phyloP scores from a whole-genome alignment of 2,113 vertebrate genomes.

The Myiagra hebetior region DNA sequence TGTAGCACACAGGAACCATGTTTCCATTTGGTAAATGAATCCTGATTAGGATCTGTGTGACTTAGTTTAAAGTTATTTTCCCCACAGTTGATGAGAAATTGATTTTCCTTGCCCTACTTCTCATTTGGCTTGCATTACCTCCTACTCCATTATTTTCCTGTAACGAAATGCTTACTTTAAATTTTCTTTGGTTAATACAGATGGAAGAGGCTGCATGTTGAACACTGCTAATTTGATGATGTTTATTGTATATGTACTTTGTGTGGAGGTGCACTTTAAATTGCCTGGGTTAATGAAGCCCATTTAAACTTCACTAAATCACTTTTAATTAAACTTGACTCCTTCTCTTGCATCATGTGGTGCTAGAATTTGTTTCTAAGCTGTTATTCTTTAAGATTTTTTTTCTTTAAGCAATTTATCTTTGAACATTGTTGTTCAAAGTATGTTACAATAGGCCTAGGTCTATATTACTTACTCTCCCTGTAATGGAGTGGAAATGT shows the following conservation, averaged over 20 bases:
- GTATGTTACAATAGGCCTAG: not conserved
- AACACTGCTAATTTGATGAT: not conserved
- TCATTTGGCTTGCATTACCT: not conserved
- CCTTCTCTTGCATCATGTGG: fast-evolving
- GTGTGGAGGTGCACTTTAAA: not conserved
- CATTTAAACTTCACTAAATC: not conserved
- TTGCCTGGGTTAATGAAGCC: not conserved
- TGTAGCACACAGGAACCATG: not conserved
- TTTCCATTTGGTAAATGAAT: not conserved
- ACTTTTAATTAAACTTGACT: not conserved
- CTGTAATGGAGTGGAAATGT: not conserved
- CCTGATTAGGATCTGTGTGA: not conserved
- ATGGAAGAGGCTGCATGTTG: not conserved
- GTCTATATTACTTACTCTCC: not conserved
- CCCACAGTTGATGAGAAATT: not conserved
- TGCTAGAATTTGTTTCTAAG: not conserved
- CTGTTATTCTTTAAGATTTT: not conserved
- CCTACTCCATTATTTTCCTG: not conserved
- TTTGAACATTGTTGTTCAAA: not conserved
- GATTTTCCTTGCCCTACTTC: not conserved
- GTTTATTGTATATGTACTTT: not conserved
- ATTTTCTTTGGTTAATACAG: not conserved
- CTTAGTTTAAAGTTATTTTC: not conserved
- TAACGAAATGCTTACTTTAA: not conserved
- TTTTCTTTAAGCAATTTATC: not conserved